A percentile compares a stretch with the other conserved stretches of the same genome.
Conservation (phyloP, 2,113 vertebrate species). For the Atherinomorus stipes region DNA sequence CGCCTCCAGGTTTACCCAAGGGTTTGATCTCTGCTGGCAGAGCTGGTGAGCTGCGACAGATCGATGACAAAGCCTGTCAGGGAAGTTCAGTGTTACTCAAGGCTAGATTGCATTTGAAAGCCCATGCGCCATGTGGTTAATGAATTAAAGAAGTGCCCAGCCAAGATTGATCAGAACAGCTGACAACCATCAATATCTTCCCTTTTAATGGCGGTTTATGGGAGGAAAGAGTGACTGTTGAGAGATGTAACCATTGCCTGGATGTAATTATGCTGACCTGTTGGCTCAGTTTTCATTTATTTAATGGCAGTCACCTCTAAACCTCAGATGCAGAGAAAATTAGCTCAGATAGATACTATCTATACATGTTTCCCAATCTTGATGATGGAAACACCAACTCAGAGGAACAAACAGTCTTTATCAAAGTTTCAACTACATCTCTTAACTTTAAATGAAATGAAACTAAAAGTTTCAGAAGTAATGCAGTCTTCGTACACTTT, state of each 20-base stretch:
- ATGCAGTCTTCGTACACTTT: too few species aligned
- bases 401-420: neutral
- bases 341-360: neutral
- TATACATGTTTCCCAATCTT: neutral
- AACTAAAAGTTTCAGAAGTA: too few species aligned
- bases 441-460: too few species aligned
- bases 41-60: constrained; percentile 53
- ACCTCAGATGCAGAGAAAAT: constrained; percentile 12
- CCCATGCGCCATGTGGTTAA: constrained; percentile 43
- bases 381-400: neutral
- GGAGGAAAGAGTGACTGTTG: constrained; percentile 30
- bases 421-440: too few species aligned
- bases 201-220: constrained; percentile 39
- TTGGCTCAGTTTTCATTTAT: constrained; percentile 31
- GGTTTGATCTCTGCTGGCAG: constrained; percentile 53
- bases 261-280: constrained; percentile 15
- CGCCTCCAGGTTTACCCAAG: constrained; percentile 56
- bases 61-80: constrained; percentile 73
- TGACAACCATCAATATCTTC: constrained; percentile 58
- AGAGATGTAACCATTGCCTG: constrained; percentile 21
- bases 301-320: constrained; percentile 14
- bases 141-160: constrained; percentile 72
- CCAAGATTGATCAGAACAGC: constrained; percentile 63
- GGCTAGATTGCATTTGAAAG: constrained; percentile 69
- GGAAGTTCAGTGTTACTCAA: constrained; percentile 59